Base-by-base conservation (phyloP, 2,888 invertebrate genomes). In the Meiosimyza platycephala region DNA sequence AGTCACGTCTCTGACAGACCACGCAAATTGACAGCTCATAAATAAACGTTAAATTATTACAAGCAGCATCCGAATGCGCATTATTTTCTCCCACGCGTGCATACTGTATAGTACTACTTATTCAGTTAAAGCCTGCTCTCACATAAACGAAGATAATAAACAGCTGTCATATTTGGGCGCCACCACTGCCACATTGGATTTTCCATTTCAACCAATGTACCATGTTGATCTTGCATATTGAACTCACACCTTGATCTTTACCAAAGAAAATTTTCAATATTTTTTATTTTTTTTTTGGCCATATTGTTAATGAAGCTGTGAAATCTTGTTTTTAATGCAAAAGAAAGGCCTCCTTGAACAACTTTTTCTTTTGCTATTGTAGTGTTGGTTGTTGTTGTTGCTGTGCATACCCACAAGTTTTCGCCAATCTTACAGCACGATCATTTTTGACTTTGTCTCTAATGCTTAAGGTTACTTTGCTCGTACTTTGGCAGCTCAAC, bases 31-130 rank as follows among this genome's bases (percentile, higher is more conserved):
- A 83, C 83, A 83, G 81, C 79, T 81, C 84, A 84, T 84, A 84
- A 84, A 85, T 85, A 81, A 81, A 79, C 80, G 77, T 77, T 83
- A 82, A 84, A 79, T 83, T 85, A 85, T 63, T 47, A 50, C 40
- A 71, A 3, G 54, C 62, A 16, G 70, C 40, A 51, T 6, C 40
- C 15, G 15, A 15, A 47, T 40, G 40, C 2, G 0, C 40, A 40
- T 40, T 40, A 9, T 40, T 6, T 9, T 40, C 40, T 40, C 40
- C 40, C 40, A 40, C 40, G 40, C 40, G 40, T 40, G 40, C 9
- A 28, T 4, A 28, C 28, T 28, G 3, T 28, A n/a, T n/a, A n/a
- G n/a, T n/a, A 28, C 40, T 40, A 40, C 40, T 40, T 40, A 40
- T 40, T 40, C 40, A 9, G 40, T 40, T 40, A 40, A 40, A 40